Percentiles rank a stretch among this genome's conserved stretches.
These are phyloP conservation scores for Drosophila prosaltans DNA, from an alignment of 1,140 invertebrate genomes.

Conservation along the genomic window DNA sequence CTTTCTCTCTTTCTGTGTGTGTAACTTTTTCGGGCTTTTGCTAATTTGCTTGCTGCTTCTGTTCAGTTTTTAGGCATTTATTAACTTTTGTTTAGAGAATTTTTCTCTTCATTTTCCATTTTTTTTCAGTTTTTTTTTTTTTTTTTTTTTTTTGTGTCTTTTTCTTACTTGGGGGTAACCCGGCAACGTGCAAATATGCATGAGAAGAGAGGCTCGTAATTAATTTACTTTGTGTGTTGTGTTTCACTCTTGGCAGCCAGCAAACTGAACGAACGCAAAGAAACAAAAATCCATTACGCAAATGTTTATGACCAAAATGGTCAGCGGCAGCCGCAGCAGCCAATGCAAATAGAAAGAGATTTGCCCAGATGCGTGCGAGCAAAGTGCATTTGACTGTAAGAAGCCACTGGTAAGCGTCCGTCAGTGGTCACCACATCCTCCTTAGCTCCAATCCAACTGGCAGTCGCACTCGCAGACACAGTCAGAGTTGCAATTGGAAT, in stretches of 20 bases:
- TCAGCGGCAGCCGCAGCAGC: slow-evolving; percentile 54
- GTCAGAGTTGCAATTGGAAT: no score
- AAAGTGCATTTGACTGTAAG: slow-evolving; percentile 60
- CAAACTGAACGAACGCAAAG: slow-evolving; percentile 36
- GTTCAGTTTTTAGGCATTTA: slow-evolving; percentile 76
- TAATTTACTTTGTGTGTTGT: slow-evolving; percentile 82
- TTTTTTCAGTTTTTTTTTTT: slow-evolving; percentile 52
- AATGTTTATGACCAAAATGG: slow-evolving; percentile 82
- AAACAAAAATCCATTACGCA: slow-evolving; percentile 81
- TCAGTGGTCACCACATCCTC: slow-evolving; percentile 2
- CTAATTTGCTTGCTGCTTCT: slow-evolving; percentile 76
- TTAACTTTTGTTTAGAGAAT: slow-evolving; percentile 40
- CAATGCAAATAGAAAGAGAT: slow-evolving; percentile 78
- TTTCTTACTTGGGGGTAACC: slow-evolving; percentile 21
- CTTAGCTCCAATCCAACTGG: slow-evolving; percentile 14
- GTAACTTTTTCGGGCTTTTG: slow-evolving; percentile 68
- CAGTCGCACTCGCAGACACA: neutral
- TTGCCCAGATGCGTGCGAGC: slow-evolving; percentile 66
- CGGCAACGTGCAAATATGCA: slow-evolving; percentile 50
- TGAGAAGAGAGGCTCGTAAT: slow-evolving; percentile 66
- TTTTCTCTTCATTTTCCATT: slow-evolving; percentile 28
- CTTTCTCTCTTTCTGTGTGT: slow-evolving; percentile 35
- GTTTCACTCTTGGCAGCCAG: slow-evolving; percentile 65
- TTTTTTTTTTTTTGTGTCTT: neutral
- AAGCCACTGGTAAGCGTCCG: slow-evolving; percentile 38